Conservation (phyloP, 2,113 vertebrate genomes). For the Ranitomeya variabilis region DNA sequence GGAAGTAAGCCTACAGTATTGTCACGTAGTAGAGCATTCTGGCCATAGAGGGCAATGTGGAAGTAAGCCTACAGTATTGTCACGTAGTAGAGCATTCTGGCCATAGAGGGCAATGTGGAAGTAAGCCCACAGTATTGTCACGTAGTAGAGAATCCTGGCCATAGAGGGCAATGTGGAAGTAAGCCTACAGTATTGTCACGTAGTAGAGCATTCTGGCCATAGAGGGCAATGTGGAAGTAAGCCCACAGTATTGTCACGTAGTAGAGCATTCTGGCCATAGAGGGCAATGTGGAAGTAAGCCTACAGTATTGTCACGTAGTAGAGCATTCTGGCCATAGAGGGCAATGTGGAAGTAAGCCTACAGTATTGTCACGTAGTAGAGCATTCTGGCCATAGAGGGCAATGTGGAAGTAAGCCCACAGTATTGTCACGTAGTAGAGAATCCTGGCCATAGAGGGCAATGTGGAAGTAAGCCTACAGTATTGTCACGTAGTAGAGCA, state of each 20-base stretch:
- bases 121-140: too few species aligned
- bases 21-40: not conserved
- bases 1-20: too few species aligned
- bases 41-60: not conserved
- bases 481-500: not conserved
- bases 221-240: not conserved
- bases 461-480: too few species aligned
- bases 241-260: too few species aligned
- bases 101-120: not conserved
- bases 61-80: too few species aligned
- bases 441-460: not conserved
- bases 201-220: not conserved
- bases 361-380: not conserved
- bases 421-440: not conserved
- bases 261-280: not conserved
- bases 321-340: not conserved
- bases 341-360: too few species aligned
- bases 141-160: not conserved
- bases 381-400: not conserved
- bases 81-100: not conserved
- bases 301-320: too few species aligned
- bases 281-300: not conserved
- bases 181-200: too few species aligned
- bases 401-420: too few species aligned
- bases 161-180: not conserved